phyloP scores from a whole-genome alignment of 2,797 vertebrate genomes.

The Argentina silus region DNA sequence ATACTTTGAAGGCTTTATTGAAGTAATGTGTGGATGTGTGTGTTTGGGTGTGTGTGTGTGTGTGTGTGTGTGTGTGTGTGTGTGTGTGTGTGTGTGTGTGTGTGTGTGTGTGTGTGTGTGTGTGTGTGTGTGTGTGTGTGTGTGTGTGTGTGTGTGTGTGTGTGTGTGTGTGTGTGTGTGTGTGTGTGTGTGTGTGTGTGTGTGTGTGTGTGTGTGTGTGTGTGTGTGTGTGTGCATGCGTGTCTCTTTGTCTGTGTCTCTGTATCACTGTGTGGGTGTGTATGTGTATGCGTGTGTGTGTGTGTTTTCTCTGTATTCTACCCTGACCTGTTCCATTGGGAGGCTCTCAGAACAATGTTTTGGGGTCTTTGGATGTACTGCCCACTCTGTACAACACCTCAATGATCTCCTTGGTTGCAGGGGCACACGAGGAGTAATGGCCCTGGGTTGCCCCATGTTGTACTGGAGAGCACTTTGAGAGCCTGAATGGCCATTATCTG shows the following conservation, averaged over 20 bases:
- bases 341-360: not conserved
- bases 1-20: constrained; percentile 48
- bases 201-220: constrained; percentile 23
- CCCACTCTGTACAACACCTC: too few species aligned
- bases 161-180: too few species aligned
- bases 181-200: too few species aligned
- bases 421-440: not conserved
- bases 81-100: too few species aligned
- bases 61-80: not conserved
- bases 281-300: too few species aligned
- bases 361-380: too few species aligned
- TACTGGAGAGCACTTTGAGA: constrained; percentile 56
- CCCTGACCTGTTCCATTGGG: constrained; percentile 20
- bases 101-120: too few species aligned
- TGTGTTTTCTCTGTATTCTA: too few species aligned
- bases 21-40: not conserved
- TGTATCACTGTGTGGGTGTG: too few species aligned
- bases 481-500: constrained; percentile 74
- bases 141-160: too few species aligned
- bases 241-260: too few species aligned
- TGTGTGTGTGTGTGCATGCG: not conserved
- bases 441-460: not conserved
- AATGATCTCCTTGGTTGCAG: not conserved
- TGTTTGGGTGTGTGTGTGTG: not conserved
- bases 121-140: too few species aligned